A percentile compares a stretch with the other conserved stretches of the same genome.
Evolutionary conservation across 2,888 invertebrate genomes (phyloP).

Genomic region (Biston stratarius): DNA sequence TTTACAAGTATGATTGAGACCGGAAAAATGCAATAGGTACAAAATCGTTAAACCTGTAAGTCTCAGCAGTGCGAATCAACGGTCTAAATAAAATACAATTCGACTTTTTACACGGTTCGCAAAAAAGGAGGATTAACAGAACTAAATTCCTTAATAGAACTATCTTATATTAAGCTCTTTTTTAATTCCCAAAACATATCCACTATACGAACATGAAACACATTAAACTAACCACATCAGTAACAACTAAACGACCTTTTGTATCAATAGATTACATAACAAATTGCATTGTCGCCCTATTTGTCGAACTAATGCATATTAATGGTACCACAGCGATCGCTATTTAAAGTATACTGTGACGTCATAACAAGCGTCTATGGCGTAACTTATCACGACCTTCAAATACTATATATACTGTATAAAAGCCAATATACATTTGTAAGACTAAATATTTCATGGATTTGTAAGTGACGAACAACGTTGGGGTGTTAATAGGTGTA

Average conservation of each 20-base stretch:
- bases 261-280: slow-evolving; percentile 1
- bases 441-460: background rate
- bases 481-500: no score
- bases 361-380: slow-evolving; percentile 14
- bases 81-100: background rate
- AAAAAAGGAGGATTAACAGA: background rate
- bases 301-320: slow-evolving; percentile 32
- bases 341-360: slow-evolving; percentile 9
- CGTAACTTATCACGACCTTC: slow-evolving; percentile 15
- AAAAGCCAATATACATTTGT: background rate
- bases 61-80: background rate
- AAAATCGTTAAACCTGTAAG: background rate
- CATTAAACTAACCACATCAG: background rate
- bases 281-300: slow-evolving; percentile 12
- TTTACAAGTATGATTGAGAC: no score
- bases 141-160: background rate
- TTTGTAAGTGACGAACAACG: no score
- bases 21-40: no score
- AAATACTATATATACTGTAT: background rate
- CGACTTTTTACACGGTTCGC: no score
- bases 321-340: slow-evolving; percentile 14
- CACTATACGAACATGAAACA: no score
- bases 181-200: no score
- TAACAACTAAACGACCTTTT: background rate
- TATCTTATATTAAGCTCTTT: background rate